phyloP scores from a whole-genome alignment of 2,888 invertebrate species.

The Anaspis maculata region DNA sequence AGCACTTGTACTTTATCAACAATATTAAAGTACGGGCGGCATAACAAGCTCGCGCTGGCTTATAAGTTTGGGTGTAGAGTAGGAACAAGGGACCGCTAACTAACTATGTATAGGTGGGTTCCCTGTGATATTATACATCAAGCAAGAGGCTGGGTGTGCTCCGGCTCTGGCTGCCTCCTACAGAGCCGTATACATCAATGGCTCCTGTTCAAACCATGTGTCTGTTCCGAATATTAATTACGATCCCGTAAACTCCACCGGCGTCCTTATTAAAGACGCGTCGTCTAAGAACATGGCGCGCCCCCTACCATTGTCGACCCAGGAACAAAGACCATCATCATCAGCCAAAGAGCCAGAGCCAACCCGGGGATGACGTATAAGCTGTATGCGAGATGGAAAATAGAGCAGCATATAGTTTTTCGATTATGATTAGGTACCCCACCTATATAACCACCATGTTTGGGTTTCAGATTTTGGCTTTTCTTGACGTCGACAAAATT shows the following conservation, averaged over 20 bases:
- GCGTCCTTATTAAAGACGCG: too few relatives aligned
- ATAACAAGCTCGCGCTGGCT: conserved; percentile 24
- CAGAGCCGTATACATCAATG: conserved; percentile 27
- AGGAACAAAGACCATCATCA: too few relatives aligned
- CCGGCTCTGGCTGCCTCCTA: conserved; percentile 16
- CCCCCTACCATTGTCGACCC: too few relatives aligned
- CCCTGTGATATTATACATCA: conserved; percentile 17
- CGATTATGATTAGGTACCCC: too few relatives aligned
- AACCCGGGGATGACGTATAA: too few relatives aligned
- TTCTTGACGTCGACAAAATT: conserved; percentile 15
- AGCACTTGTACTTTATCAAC: conserved; percentile 27
- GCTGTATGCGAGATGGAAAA: too few relatives aligned
- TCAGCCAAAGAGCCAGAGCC: too few relatives aligned
- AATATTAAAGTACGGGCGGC: conserved; percentile 28
- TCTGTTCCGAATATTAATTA: conserved; percentile 27
- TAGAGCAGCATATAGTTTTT: too few relatives aligned
- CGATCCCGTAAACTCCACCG: conserved; percentile 20
- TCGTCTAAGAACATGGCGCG: too few relatives aligned
- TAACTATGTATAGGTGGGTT: conserved; percentile 17
- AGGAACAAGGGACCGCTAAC: conserved; percentile 21
- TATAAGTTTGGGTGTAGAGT: conserved; percentile 18
- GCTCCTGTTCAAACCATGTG: conserved; percentile 21
- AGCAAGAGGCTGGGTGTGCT: conserved; percentile 18
- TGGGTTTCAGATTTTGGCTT: too few relatives aligned
- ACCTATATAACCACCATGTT: too few relatives aligned